A percentile compares a stretch with the other conserved stretches of the same genome.
Conservation (phyloP, 2,888 invertebrate species). For the Pseudoips prasinana region DNA sequence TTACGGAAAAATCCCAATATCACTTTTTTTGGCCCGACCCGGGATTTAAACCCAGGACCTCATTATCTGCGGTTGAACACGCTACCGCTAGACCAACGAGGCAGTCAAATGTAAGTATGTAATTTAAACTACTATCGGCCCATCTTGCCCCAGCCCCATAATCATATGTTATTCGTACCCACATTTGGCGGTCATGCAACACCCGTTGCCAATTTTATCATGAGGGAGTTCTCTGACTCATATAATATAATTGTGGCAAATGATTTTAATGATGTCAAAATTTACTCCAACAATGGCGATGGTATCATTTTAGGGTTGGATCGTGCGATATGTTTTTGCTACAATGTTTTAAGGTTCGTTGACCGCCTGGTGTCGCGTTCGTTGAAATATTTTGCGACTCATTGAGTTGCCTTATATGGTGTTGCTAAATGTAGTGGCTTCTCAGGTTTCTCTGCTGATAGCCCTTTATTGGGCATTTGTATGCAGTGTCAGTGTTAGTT, state of each 20-base stretch:
- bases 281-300: slow-evolving; percentile 44
- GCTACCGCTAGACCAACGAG: too few relatives aligned
- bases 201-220: slow-evolving; percentile 42
- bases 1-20: too few relatives aligned
- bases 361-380: slow-evolving; percentile 10
- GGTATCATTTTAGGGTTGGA: slow-evolving; percentile 33
- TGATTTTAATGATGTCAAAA: slow-evolving; percentile 54
- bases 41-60: too few relatives aligned
- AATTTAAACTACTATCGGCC: slow-evolving; percentile 29
- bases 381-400: background rate
- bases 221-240: slow-evolving; percentile 27
- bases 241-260: slow-evolving; percentile 45
- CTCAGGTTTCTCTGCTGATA: too few relatives aligned
- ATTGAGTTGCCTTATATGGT: too few relatives aligned
- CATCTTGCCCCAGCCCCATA: slow-evolving; percentile 32
- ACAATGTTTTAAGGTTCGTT: slow-evolving; percentile 10
- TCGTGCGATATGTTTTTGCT: slow-evolving; percentile 28
- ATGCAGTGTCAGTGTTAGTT: too few relatives aligned
- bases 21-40: too few relatives aligned
- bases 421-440: too few relatives aligned
- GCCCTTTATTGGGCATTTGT: too few relatives aligned
- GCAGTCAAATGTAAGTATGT: too few relatives aligned
- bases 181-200: slow-evolving; percentile 29
- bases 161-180: slow-evolving; percentile 36
- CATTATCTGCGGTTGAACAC: too few relatives aligned